Conservation (phyloP, 2,888 invertebrate genomes). For the Aricia artaxerxes region DNA sequence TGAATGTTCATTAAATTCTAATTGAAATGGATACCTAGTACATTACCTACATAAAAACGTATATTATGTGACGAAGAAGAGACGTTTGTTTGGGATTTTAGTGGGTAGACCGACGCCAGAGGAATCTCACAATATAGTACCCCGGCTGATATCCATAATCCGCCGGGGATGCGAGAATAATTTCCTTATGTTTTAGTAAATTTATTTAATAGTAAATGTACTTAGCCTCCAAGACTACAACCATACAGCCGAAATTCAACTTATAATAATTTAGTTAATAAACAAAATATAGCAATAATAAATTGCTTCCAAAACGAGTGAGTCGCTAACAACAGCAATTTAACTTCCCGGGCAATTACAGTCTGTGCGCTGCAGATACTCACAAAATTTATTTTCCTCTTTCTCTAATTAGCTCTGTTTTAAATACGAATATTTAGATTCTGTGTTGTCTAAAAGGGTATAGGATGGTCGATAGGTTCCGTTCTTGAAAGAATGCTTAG, state of each 20-base stretch:
- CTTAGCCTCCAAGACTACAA: no score
- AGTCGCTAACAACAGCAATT: constrained; percentile 13
- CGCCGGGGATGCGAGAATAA: no score
- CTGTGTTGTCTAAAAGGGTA: neutral
- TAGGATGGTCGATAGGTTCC: no score
- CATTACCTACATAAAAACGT: neutral
- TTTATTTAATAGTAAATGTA: no score
- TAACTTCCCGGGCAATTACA: neutral
- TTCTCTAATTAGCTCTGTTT: neutral
- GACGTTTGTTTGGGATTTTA: no score
- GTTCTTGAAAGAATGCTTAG: no score
- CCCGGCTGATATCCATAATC: no score
- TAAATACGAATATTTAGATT: neutral
- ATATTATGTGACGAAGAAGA: no score
- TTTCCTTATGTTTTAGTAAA: no score
- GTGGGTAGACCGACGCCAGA: no score
- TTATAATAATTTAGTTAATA: neutral
- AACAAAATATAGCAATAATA: constrained; percentile 11
- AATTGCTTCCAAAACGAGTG: neutral
- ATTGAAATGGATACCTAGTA: neutral
- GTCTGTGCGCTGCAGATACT: constrained; percentile 15
- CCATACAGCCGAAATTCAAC: neutral
- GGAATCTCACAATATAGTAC: no score
- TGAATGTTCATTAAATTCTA: neutral
- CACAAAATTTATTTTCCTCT: constrained; percentile 1